Evolutionary conservation across 1,140 invertebrate species (phyloP), one percentile per base, ranked within the genome.

Genomic region (Kradibia gibbosae): DNA sequence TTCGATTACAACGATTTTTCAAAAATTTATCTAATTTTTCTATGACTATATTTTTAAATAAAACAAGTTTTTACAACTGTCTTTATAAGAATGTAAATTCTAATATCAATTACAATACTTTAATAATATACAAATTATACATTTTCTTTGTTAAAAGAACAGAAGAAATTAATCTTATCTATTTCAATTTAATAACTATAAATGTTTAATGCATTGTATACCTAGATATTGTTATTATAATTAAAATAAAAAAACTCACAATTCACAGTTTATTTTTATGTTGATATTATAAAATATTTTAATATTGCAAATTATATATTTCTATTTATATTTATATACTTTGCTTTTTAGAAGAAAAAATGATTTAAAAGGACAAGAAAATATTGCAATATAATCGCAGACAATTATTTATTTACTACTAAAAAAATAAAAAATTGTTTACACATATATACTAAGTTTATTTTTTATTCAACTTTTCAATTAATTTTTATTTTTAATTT

Each of bases 141-240:
- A n/a, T n/a, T n/a, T n/a, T n/a, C n/a, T n/a, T n/a, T n/a, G n/a
- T n/a, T n/a, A n/a, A n/a, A n/a, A n/a, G n/a, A n/a, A n/a, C n/a
- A n/a, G n/a, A n/a, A n/a, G n/a, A n/a, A n/a, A n/a, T n/a, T 42
- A 80, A 80, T 72, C 78, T 36, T 80, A 31, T 57, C 15, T 74
- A 28, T n/a, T 74, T 28, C 31, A 53, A 70, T 53, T 55, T 10
- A 10, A 67, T 8, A 53, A 34, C 4, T 20, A 4, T 60, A 75
- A 60, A 67, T 31, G 25, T 28, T 10, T 22, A 50, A 65, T 22
- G 45, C 25, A 36, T n/a, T 36, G 2, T 36, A 50, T 57, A 5
- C 5, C 1, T 57, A 31, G 13, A 75, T 20, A 0, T n/a, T 60
- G 5, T 3, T 39, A 7, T 4, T 22, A 22, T 5, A n/a, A 67